Conservation (phyloP, 2,888 invertebrate genomes). For the Melanchra persicariae region DNA sequence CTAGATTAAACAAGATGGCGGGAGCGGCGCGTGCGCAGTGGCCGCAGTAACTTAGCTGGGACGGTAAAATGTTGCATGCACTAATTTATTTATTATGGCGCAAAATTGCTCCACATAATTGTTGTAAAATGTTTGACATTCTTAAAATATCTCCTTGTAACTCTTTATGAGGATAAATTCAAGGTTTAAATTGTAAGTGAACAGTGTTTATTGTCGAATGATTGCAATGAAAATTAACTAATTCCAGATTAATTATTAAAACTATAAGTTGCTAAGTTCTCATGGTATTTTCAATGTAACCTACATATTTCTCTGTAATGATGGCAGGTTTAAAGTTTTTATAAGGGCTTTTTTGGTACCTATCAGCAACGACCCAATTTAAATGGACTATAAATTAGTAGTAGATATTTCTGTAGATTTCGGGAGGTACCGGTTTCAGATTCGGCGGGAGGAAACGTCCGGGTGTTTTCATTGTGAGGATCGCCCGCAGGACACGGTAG, state of each 20-base stretch:
- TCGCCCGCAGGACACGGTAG: too few species aligned
- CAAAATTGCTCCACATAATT: constrained; percentile 34
- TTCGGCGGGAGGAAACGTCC: too few species aligned
- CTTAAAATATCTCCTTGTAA: constrained; percentile 15
- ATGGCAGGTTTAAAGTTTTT: background rate
- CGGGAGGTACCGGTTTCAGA: too few species aligned
- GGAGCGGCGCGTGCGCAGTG: constrained; percentile 89
- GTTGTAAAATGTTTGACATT: constrained; percentile 32
- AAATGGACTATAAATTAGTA: too few species aligned
- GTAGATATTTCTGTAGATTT: too few species aligned
- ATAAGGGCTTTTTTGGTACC: background rate
- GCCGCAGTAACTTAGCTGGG: constrained; percentile 79
- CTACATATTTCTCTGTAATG: background rate
- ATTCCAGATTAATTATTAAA: background rate
- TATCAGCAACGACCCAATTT: background rate
- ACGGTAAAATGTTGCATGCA: constrained; percentile 79
- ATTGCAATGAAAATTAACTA: background rate
- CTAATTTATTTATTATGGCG: constrained; percentile 65
- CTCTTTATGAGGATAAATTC: background rate
- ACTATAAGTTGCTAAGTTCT: too few species aligned
- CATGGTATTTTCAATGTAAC: background rate
- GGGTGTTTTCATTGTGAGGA: too few species aligned
- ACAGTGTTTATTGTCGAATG: background rate
- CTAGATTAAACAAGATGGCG: constrained; percentile 90
- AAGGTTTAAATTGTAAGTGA: background rate